These are phyloP conservation scores for Meteorus colon DNA, from an alignment of 2,888 invertebrate species.

Conservation along the genomic window DNA sequence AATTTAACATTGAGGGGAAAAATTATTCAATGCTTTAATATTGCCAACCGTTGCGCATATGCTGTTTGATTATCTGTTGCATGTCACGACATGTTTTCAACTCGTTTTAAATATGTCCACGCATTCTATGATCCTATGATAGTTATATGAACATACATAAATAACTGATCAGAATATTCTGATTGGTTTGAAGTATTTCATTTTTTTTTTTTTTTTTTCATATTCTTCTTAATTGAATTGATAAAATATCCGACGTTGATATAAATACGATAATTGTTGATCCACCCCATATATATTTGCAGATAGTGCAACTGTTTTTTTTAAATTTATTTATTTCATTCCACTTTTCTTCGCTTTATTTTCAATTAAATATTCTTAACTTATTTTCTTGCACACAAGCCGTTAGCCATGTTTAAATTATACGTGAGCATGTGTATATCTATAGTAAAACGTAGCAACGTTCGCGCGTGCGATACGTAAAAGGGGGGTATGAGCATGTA, in stretches of 20 bases:
- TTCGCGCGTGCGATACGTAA: neutral
- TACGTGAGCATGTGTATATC: neutral
- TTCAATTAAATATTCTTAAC: neutral
- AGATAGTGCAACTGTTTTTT: neutral
- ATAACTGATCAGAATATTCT: neutral
- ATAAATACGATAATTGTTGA: no score
- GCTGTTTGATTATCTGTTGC: conserved; percentile 8
- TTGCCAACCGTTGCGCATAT: neutral
- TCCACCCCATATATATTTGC: no score
- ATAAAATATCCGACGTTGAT: neutral
- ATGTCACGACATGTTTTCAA: conserved; percentile 1
- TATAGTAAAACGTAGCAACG: neutral
- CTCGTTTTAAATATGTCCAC: conserved; percentile 1
- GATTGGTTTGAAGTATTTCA: neutral
- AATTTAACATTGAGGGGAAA: neutral
- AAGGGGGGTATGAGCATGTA: neutral
- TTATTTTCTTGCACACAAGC: neutral
- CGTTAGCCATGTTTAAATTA: neutral
- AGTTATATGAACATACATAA: neutral
- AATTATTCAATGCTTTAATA: neutral
- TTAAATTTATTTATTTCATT: neutral
- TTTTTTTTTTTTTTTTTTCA: neutral
- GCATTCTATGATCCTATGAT: conserved; percentile 1
- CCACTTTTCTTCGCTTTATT: neutral
- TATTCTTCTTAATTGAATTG: neutral